Evolutionary conservation across 1,140 invertebrate species (phyloP), one percentile per base, ranked within the genome.

Genomic region (Drosophila ficusphila): DNA sequence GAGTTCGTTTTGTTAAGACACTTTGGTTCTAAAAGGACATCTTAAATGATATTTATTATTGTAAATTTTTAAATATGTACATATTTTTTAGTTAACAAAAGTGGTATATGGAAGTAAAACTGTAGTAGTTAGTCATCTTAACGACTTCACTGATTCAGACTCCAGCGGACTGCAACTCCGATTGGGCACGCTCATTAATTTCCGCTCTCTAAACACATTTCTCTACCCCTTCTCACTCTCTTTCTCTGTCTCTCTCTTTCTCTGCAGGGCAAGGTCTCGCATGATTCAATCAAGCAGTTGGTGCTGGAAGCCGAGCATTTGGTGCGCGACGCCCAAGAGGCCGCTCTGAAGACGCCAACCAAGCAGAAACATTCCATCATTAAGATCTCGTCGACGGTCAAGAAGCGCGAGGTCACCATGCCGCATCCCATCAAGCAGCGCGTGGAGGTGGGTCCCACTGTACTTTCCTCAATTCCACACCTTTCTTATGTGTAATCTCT

Each of bases 241-340:
- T 3, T 42, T 34, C 44, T 54, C 19, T 38, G 21, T 38, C 34
- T 29, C 21, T 51, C 27, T 56, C 36, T 36, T 18, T 46, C n/a
- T 51, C 21, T 39, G 25, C 68, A 91, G 90, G 79, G 76, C 69
- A 90, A 90, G 79, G 85, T 90, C 68, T 90, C 90, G 82, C 89
- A 91, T 85, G 90, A 91, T 81, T 90, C 90, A 79, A 91, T 91
- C 76, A 90, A 91, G 75, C 90, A 91, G 79, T 75, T 91, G 58
- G 90, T 91, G 54, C 74, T 90, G 47, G 90, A 90, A 48, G 90
- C 90, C 38, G 90, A 91, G 78, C 90, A 90, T 90, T 90, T 91
- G 79, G 90, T 91, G 68, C 90, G 90, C 75, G 90, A 91, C 72
- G 78, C 82, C 70, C 82, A 88, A 65, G 82, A 88, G 57, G 71